These are phyloP conservation scores for Trinorchestia longiramus DNA, from an alignment of 1,140 invertebrate species.

Conservation along the genomic window DNA sequence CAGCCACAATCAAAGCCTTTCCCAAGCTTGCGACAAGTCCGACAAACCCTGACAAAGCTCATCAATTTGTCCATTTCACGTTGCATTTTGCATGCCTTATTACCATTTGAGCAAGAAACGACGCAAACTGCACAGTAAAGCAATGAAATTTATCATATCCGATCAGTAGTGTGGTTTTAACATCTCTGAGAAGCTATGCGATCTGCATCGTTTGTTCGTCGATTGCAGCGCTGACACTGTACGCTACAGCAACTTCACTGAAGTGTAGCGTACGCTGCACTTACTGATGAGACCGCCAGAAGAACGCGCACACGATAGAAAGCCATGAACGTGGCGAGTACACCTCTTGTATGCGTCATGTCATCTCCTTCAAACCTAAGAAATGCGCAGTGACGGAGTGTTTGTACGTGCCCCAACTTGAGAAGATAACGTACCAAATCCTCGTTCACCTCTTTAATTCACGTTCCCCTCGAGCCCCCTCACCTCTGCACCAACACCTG, in stretches of 20 bases:
- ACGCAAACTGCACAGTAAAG: not conserved
- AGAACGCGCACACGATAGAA: not conserved
- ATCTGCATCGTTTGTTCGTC: too few relatives aligned
- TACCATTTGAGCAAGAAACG: not conserved
- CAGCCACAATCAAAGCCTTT: not conserved
- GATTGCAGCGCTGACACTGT: too few relatives aligned
- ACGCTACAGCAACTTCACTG: too few relatives aligned
- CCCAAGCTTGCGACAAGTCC: not conserved
- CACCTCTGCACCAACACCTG: not conserved
- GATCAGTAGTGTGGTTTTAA: too few relatives aligned
- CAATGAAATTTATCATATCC: too few relatives aligned
- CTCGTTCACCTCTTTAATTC: not conserved
- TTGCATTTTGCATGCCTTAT: not conserved
- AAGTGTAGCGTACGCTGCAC: not conserved
- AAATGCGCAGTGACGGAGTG: not conserved
- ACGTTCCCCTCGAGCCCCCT: not conserved
- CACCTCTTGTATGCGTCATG: not conserved
- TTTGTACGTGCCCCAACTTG: not conserved
- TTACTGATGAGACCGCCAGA: not conserved
- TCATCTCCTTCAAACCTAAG: not conserved
- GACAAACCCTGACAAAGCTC: not conserved
- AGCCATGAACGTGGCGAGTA: not conserved
- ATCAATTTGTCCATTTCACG: not conserved
- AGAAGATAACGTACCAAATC: not conserved
- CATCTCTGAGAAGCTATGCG: too few relatives aligned